Conservation (phyloP, 2,888 invertebrate genomes). For the Hyles lineata region DNA sequence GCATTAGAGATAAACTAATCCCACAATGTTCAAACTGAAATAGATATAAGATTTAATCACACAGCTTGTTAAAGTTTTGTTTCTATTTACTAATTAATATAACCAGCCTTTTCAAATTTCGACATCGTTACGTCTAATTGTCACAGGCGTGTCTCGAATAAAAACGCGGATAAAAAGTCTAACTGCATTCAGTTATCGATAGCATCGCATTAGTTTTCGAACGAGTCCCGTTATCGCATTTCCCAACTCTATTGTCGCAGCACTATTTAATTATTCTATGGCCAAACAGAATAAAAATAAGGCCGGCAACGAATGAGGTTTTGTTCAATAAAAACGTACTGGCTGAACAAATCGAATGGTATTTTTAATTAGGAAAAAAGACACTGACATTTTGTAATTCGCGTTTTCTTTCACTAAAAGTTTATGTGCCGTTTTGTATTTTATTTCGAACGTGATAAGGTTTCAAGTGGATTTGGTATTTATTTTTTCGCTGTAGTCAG, state of each 20-base stretch:
- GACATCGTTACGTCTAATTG: neutral
- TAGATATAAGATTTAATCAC: too few species aligned
- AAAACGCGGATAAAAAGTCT: neutral
- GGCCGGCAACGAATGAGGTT: conserved; percentile 10
- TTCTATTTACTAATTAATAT: neutral
- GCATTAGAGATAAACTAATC: too few species aligned
- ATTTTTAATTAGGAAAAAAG: conserved; percentile 51
- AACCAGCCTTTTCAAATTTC: neutral
- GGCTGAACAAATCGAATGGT: conserved; percentile 60
- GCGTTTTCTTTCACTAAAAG: conserved; percentile 9
- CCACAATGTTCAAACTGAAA: too few species aligned
- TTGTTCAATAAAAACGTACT: conserved; percentile 51
- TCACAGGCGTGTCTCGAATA: neutral
- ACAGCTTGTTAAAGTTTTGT: neutral
- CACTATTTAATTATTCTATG: conserved; percentile 25
- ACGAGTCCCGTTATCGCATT: conserved; percentile 10
- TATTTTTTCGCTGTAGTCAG: neutral
- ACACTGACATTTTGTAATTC: conserved; percentile 29
- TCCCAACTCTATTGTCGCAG: neutral
- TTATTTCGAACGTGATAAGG: neutral
- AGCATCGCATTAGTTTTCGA: neutral
- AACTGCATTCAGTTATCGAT: neutral
- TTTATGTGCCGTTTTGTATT: neutral
- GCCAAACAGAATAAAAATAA: conserved; percentile 15
- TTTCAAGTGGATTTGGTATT: neutral